Conservation (phyloP, 2,797 vertebrate species). For the Muscicapa comitata region DNA sequence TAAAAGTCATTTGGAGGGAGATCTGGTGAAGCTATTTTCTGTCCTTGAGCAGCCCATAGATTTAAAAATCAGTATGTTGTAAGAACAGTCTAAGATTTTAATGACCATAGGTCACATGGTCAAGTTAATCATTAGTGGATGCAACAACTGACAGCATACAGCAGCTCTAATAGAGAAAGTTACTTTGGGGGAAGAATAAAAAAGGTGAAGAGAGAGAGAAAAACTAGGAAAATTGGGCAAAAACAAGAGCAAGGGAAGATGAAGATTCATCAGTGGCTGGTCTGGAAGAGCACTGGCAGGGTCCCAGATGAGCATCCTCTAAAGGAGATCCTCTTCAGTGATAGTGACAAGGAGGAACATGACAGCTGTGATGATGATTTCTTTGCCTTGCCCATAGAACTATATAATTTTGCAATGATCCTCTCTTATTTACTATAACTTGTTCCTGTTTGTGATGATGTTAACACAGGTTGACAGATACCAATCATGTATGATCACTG, state of each 20-base stretch:
- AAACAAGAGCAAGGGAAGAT: not conserved
- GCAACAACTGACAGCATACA: not conserved
- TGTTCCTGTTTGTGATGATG: not conserved
- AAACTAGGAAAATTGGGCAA: rapidly evolving
- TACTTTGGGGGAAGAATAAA: not conserved
- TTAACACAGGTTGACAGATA: not conserved
- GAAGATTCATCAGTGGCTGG: not conserved
- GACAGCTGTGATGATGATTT: not conserved
- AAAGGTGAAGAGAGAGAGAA: not conserved
- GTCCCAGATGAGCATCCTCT: rapidly evolving
- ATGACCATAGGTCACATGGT: not conserved
- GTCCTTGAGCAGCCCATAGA: not conserved
- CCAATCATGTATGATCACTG: rapidly evolving
- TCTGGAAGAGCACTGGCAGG: not conserved
- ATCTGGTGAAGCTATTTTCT: not conserved
- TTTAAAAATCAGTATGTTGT: not conserved
- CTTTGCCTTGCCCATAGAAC: not conserved
- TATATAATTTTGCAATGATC: not conserved
- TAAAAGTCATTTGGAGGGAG: not conserved
- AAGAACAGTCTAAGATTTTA: not conserved
- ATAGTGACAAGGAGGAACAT: not conserved
- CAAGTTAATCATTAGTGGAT: not conserved
- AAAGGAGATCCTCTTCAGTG: not conserved
- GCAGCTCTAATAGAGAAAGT: not conserved
- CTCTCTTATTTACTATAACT: not conserved